A percentile compares a stretch with the other conserved stretches of the same genome.
phyloP scores from a whole-genome alignment of 2,113 vertebrate species.

The Ptilonorhynchus violaceus region DNA sequence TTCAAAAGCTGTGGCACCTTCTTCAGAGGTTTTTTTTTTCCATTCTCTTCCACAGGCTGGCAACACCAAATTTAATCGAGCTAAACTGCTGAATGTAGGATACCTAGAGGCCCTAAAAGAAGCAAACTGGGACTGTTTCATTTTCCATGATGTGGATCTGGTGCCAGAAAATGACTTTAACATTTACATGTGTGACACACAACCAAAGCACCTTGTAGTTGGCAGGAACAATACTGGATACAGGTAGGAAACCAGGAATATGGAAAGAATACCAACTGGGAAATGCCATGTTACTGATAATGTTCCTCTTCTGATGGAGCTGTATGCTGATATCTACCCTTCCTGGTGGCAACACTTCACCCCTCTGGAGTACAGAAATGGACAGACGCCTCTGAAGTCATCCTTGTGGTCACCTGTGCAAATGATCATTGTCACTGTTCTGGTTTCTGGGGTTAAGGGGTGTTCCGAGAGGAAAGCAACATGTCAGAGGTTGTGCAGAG shows the following conservation, averaged over 20 bases:
- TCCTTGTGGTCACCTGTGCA: neutral
- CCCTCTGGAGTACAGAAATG: neutral
- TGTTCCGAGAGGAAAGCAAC: neutral
- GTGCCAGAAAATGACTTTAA: constrained; percentile 95
- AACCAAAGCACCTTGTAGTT: constrained; percentile 95
- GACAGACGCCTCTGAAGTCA: neutral
- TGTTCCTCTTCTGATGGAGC: neutral
- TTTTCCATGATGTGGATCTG: constrained; percentile 96
- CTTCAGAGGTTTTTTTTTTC: neutral
- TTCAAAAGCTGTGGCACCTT: neutral
- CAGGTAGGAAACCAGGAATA: constrained; percentile 76
- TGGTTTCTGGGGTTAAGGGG: neutral
- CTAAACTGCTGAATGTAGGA: constrained; percentile 93
- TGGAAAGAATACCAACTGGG: neutral
- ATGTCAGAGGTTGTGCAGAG: neutral
- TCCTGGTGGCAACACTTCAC: neutral
- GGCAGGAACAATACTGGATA: constrained; percentile 95
- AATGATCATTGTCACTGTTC: neutral
- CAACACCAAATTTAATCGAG: constrained; percentile 88
- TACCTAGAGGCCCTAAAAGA: constrained; percentile 94
- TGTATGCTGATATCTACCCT: neutral
- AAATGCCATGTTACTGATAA: neutral
- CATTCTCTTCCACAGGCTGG: constrained; percentile 77
- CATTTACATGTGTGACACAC: constrained; percentile 84
- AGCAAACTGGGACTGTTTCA: constrained; percentile 90